Percentiles rank a stretch among this genome's conserved stretches.
Evolutionary conservation across 2,888 invertebrate species (phyloP).

Genomic region (Neoaliturus tenellus): DNA sequence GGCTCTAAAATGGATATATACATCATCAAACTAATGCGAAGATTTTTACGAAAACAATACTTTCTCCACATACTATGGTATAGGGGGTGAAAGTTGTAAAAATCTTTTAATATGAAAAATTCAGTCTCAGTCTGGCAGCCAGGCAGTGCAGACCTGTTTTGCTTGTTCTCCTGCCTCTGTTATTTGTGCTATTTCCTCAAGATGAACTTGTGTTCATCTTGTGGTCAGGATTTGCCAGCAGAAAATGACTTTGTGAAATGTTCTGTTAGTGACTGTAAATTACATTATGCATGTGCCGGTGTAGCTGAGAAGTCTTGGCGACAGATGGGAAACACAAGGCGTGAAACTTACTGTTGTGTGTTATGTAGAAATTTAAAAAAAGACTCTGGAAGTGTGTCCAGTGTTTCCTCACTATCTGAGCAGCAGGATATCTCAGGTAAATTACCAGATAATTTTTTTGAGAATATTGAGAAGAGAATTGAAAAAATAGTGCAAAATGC

Average conservation of each 20-base stretch:
- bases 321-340: background rate
- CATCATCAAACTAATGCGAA: too few species aligned
- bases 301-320: background rate
- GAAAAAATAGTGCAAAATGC: constrained; percentile 12
- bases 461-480: background rate
- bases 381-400: constrained; percentile 17
- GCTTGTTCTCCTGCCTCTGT: too few species aligned
- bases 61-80: too few species aligned
- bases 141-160: too few species aligned
- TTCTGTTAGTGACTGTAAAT: constrained; percentile 8
- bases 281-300: background rate
- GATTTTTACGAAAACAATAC: too few species aligned
- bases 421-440: background rate
- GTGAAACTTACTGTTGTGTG: background rate
- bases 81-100: too few species aligned
- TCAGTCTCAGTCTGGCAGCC: too few species aligned
- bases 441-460: background rate
- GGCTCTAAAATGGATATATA: too few species aligned
- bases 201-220: constrained; percentile 7
- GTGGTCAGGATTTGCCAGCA: background rate
- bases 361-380: constrained; percentile 3
- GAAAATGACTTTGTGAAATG: constrained; percentile 4
- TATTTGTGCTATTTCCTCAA: too few species aligned
- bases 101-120: too few species aligned
- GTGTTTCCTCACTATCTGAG: background rate